phyloP scores from a whole-genome alignment of 1,140 invertebrate species.

The Megalopta genalis region DNA sequence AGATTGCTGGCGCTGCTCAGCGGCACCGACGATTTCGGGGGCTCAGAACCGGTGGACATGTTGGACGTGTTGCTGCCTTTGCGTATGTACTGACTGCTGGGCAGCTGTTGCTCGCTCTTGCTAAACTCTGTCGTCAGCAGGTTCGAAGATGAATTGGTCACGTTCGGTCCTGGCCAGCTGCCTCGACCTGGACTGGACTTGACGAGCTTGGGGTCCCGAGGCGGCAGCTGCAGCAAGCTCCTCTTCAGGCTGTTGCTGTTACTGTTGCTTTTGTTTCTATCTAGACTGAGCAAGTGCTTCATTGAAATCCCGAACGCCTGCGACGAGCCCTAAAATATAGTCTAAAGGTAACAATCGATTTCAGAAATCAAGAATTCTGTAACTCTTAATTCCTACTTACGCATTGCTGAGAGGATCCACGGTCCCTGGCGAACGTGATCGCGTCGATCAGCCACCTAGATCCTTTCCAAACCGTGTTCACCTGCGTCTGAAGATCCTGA shows the following conservation, averaged over 20 bases:
- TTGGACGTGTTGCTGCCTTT: slow-evolving; percentile 75
- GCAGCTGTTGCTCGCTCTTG: slow-evolving; percentile 90
- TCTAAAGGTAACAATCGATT: not conserved
- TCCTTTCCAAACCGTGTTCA: slow-evolving; percentile 94
- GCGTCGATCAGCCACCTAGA: slow-evolving; percentile 97
- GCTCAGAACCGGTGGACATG: slow-evolving; percentile 69
- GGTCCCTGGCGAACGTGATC: slow-evolving; percentile 94
- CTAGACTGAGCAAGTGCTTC: slow-evolving; percentile 75
- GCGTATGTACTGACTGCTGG: slow-evolving; percentile 69
- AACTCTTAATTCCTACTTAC: slow-evolving; percentile 57
- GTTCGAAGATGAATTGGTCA: slow-evolving; percentile 78
- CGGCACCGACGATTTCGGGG: slow-evolving; percentile 57
- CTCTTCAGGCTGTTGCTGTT: slow-evolving; percentile 78
- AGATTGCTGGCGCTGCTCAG: slow-evolving; percentile 51
- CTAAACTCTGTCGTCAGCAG: slow-evolving; percentile 87
- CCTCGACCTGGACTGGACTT: slow-evolving; percentile 89
- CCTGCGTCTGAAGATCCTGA: slow-evolving; percentile 89
- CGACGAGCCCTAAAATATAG: slow-evolving; percentile 37
- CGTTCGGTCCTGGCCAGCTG: slow-evolving; percentile 91
- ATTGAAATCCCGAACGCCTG: slow-evolving; percentile 75
- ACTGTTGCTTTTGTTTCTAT: slow-evolving; percentile 69
- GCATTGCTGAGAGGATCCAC: slow-evolving; percentile 76
- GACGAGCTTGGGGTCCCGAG: slow-evolving; percentile 86
- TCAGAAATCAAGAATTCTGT: not conserved
- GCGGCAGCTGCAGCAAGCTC: slow-evolving; percentile 85